Evolutionary conservation across 2,113 vertebrate species (phyloP).

Genomic region (Micronycteris hirsuta): DNA sequence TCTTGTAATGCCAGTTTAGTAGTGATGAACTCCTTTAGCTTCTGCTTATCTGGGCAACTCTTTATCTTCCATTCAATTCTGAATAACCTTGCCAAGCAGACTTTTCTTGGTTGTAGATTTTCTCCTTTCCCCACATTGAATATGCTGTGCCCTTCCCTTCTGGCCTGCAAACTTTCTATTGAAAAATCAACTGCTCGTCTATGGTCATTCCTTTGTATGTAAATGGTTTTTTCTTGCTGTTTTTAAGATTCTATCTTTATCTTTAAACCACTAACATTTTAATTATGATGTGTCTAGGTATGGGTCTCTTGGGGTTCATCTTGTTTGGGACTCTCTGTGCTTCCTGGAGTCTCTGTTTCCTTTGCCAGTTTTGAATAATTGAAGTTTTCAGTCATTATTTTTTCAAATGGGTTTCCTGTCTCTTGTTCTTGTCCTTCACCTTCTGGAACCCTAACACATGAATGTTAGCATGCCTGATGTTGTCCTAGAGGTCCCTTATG

Average conservation of each 20-base stretch:
- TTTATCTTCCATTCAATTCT: background rate
- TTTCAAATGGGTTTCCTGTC: background rate
- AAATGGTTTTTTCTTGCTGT: background rate
- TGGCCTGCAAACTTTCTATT: background rate
- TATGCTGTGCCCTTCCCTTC: background rate
- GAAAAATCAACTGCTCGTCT: background rate
- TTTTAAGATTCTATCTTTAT: background rate
- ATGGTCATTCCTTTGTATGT: background rate
- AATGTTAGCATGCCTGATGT: background rate
- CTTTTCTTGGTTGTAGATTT: background rate
- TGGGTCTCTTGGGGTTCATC: background rate
- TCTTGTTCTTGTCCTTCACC: background rate
- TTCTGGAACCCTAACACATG: background rate
- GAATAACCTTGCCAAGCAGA: background rate
- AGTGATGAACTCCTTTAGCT: background rate
- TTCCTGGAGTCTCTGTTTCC: background rate
- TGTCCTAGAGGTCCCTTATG: background rate
- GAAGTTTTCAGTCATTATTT: background rate
- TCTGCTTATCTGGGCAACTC: background rate
- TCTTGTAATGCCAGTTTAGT: background rate
- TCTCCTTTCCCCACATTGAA: background rate
- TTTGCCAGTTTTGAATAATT: background rate
- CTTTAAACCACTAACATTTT: background rate
- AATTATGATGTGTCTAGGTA: background rate
- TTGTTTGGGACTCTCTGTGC: background rate